Base-by-base conservation (phyloP, 2,888 invertebrate species). In the Muscina levida region DNA sequence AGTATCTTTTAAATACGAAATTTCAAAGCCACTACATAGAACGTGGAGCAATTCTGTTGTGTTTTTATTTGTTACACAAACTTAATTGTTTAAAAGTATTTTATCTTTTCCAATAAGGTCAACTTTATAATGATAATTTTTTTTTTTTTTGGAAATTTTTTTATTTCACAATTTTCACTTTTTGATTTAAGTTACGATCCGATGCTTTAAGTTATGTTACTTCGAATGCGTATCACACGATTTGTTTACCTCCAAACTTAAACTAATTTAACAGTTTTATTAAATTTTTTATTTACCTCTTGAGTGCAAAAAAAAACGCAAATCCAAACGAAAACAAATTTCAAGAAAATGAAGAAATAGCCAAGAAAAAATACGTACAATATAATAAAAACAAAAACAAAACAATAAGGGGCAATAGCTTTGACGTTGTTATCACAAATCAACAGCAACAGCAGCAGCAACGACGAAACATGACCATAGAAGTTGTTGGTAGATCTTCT, bases 301-400 rank as follows among this genome's bases (percentile, higher is more conserved):
- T 11, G 31, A 26, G 1, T 6, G 19, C 37, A 22, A 68, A 48
- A 17, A 44, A 4, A 6, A 70, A 56, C 56, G 1, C 24, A 57
- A 15, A 57, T 31, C 57, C 37, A 59, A 37, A 11, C 4, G 10
- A 37, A 42, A 62, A 62, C 42, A 62, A 62, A 62, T 42, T 17
- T 59, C 39, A 62, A 62, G n/a, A 70, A 70, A 42, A 22, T 59
- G 42, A 44, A 39, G 46, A 57, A 56, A 46, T 57, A 24, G 22
- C 42, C 8, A 53, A 53, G n/a, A 19, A 48, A 65, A 6, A 24
- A 72, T 19, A 19, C 19, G 17, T 19, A 39, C 10, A 48, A 53
- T 11, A 46, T 15, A 51, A 56, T 72, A 75, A 53, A 72, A 72
- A 62, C 72, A n/a, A n/a, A 76, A 82, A 84, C 74, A 53, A 68